Percentiles rank a stretch among this genome's conserved stretches.
phyloP scores from a whole-genome alignment of 2,888 invertebrate species.

The Philhelius pedissequus region DNA sequence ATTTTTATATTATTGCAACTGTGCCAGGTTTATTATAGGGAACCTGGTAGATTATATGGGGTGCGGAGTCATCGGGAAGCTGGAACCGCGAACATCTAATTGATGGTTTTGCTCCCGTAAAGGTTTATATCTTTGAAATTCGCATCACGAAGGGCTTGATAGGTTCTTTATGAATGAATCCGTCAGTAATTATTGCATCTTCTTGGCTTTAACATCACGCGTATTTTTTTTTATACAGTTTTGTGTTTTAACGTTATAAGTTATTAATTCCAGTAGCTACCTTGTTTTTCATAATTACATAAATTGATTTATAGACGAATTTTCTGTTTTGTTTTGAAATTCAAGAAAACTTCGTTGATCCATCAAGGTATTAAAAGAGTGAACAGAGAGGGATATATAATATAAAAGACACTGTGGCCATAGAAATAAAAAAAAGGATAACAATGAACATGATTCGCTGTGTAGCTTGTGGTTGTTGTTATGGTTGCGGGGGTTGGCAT shows the following conservation, averaged over 20 bases:
- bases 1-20: neutral
- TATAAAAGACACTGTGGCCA: slow-evolving; percentile 24
- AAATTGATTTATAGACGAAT: slow-evolving; percentile 31
- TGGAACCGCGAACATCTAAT: slow-evolving; percentile 47
- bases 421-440: slow-evolving; percentile 58
- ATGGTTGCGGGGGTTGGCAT: slow-evolving; percentile 66
- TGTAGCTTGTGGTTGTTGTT: slow-evolving; percentile 65
- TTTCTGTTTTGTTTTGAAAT: neutral
- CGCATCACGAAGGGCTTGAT: slow-evolving; percentile 19
- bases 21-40: neutral
- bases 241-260: slow-evolving; percentile 1
- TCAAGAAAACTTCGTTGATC: slow-evolving; percentile 33
- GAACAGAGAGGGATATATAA: neutral
- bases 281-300: neutral
- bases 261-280: slow-evolving; percentile 9
- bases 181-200: slow-evolving; percentile 58
- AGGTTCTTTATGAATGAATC: slow-evolving; percentile 44
- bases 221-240: slow-evolving; percentile 23
- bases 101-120: slow-evolving; percentile 36
- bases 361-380: slow-evolving; percentile 14
- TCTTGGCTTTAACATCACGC: slow-evolving; percentile 46
- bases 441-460: slow-evolving; percentile 67
- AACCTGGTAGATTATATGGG: neutral
- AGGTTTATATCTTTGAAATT: slow-evolving; percentile 1
- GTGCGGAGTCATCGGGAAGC: neutral